These are phyloP conservation scores for Pogonophryne albipinna DNA, from an alignment of 2,797 vertebrate genomes.

Conservation along the genomic window DNA sequence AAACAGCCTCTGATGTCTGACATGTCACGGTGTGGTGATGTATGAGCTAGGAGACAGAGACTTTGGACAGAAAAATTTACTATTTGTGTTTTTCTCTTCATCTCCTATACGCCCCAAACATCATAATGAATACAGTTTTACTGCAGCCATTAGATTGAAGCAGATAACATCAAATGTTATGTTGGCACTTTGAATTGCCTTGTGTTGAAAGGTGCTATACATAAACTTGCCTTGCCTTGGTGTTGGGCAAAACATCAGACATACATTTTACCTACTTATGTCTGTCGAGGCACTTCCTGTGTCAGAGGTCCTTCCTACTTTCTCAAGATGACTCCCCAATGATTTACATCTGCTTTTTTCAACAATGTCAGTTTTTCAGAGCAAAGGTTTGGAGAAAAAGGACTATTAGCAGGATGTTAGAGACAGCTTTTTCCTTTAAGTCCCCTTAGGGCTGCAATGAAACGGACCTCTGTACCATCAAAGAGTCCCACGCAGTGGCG, in stretches of 20 bases:
- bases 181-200: not conserved
- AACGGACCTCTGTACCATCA: conserved; percentile 36
- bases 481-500: conserved; percentile 52
- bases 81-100: conserved; percentile 61
- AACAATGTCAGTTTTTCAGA: conserved; percentile 40
- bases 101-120: conserved; percentile 39
- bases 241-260: conserved; percentile 20
- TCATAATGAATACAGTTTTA: conserved; percentile 20
- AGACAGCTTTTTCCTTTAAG: conserved; percentile 42
- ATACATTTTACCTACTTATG: conserved; percentile 40
- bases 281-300: conserved; percentile 37
- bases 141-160: conserved; percentile 25
- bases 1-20: conserved; percentile 70
- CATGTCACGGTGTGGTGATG: conserved; percentile 70
- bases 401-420: conserved; percentile 48
- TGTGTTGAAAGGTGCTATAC: too few species aligned
- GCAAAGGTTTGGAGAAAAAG: conserved; percentile 38
- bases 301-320: conserved; percentile 24
- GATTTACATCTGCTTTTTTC: conserved; percentile 53
- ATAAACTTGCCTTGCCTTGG: too few species aligned
- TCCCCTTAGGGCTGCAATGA: conserved; percentile 37
- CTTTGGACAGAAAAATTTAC: conserved; percentile 59
- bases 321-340: conserved; percentile 37
- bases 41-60: conserved; percentile 68
- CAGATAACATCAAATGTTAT: conserved; percentile 45